Percentiles rank a stretch among this genome's conserved stretches.
These are phyloP conservation scores for Bucco capensis DNA, from an alignment of 2,113 vertebrate species.

Conservation along the genomic window DNA sequence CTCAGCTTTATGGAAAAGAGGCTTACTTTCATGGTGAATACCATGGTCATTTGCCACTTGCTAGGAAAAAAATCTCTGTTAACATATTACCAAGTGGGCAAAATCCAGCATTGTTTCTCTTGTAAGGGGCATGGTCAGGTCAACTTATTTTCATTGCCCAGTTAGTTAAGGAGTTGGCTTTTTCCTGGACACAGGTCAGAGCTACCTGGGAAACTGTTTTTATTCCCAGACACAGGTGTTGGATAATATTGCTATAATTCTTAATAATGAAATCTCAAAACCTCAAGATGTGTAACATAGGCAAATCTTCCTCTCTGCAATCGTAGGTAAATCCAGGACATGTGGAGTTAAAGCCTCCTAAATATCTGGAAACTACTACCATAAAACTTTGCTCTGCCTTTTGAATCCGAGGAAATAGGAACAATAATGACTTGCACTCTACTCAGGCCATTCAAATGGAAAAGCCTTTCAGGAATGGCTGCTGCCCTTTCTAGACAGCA, in stretches of 20 bases:
- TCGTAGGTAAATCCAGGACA: not conserved
- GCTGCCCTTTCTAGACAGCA: not conserved
- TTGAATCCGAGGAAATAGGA: not conserved
- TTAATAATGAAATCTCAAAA: not conserved
- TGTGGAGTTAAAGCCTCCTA: not conserved
- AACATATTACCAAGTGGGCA: not conserved
- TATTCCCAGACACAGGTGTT: not conserved
- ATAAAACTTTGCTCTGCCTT: not conserved
- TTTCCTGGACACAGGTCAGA: not conserved
- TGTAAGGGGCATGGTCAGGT: not conserved
- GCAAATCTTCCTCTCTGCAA: not conserved
- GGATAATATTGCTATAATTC: not conserved
- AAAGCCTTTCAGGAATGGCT: not conserved
- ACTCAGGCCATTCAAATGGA: not conserved
- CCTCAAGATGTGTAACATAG: not conserved
- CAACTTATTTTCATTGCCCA: not conserved
- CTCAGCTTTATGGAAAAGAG: not conserved
- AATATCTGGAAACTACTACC: not conserved
- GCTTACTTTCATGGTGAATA: not conserved
- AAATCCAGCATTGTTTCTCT: not conserved
- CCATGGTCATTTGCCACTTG: not conserved
- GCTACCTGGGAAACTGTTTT: not conserved
- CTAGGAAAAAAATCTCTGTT: not conserved
- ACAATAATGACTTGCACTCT: not conserved
- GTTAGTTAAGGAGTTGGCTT: not conserved